These are phyloP conservation scores for Australoheros facetus DNA, from an alignment of 2,797 vertebrate genomes.

Conservation along the genomic window DNA sequence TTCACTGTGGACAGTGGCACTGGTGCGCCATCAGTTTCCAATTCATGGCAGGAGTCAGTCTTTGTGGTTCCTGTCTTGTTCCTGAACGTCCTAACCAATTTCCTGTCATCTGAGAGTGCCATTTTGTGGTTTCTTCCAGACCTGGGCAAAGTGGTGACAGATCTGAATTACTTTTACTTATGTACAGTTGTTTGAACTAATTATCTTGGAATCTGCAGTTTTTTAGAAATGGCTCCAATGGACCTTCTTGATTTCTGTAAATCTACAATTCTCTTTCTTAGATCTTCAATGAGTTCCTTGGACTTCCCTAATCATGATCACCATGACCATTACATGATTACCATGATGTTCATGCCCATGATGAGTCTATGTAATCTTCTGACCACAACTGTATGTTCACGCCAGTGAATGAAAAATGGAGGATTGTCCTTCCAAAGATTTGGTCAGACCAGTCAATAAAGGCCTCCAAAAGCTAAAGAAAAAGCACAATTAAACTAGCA, in stretches of 20 bases:
- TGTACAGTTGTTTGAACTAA: background rate
- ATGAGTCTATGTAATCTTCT: too few species aligned
- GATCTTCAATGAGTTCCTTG: background rate
- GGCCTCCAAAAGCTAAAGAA: too few species aligned
- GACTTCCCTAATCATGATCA: background rate
- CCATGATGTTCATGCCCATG: too few species aligned
- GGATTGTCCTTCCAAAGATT: too few species aligned
- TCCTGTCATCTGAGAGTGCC: background rate
- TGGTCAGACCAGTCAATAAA: too few species aligned
- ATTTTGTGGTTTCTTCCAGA: background rate
- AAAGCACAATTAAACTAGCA: too few species aligned
- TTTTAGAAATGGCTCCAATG: background rate
- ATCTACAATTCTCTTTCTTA: background rate
- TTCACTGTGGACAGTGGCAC: background rate
- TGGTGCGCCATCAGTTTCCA: background rate
- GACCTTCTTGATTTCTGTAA: background rate
- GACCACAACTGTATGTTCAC: too few species aligned
- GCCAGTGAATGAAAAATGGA: too few species aligned
- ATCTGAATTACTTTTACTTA: background rate
- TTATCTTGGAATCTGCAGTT: background rate
- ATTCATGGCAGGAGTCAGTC: background rate
- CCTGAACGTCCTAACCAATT: background rate
- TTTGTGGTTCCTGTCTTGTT: background rate
- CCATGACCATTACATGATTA: too few species aligned
- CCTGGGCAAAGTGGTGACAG: background rate